phyloP scores from a whole-genome alignment of 37 sponge, comb jelly and placozoan genomes.

The Aplysina aerophoba region DNA sequence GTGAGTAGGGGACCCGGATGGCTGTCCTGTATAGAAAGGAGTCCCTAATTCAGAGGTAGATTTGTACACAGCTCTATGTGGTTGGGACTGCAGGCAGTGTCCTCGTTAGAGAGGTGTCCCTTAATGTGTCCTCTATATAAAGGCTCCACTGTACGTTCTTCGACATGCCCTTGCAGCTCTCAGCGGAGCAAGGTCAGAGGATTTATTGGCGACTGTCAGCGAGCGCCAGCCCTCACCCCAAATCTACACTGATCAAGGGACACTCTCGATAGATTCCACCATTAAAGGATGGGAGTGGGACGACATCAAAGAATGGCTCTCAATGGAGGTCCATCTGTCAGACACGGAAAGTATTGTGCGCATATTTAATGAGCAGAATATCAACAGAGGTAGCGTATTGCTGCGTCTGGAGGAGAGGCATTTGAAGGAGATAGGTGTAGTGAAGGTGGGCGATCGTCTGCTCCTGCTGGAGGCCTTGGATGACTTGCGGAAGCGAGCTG shows the following conservation, averaged over 20 bases:
- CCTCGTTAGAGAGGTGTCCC: too few species aligned
- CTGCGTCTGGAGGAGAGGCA: constrained; percentile 66
- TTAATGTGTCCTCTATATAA: too few species aligned
- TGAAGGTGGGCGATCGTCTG: constrained; percentile 64
- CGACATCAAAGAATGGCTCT: not conserved
- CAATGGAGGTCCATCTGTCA: not conserved
- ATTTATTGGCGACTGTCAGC: too few species aligned
- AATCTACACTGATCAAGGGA: not conserved
- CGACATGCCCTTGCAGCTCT: too few species aligned
- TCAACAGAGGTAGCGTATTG: constrained; percentile 54
- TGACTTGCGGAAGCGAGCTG: constrained; percentile 56
- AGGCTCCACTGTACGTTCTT: too few species aligned
- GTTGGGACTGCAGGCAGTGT: too few species aligned
- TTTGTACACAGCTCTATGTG: too few species aligned
- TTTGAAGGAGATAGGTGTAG: constrained; percentile 76
- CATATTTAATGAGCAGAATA: constrained; percentile 49
- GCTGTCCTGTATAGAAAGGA: too few species aligned
- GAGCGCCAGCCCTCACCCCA: too few species aligned
- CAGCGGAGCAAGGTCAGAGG: too few species aligned
- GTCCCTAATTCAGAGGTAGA: too few species aligned
- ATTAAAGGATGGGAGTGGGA: not conserved
- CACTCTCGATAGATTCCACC: not conserved
- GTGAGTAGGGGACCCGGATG: too few species aligned
- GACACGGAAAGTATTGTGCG: not conserved
- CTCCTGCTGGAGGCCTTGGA: constrained; percentile 41